phyloP scores from a whole-genome alignment of 2,113 vertebrate species.

The Hiodon alosoides region DNA sequence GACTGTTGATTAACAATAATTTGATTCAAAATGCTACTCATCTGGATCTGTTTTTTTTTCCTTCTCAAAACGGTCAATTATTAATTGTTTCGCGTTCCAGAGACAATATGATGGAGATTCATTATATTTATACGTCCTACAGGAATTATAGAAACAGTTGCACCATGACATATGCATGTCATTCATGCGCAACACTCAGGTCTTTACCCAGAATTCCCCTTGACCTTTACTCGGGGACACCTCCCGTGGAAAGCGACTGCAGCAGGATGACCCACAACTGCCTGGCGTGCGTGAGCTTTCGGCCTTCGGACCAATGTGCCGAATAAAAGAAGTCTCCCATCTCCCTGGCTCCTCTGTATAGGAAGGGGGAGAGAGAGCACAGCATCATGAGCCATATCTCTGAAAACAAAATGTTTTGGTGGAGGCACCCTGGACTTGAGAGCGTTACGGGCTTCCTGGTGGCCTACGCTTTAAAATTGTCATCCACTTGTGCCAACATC shows the following conservation, averaged over 20 bases:
- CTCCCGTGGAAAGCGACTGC: conserved; percentile 14
- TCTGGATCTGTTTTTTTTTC: conserved; percentile 37
- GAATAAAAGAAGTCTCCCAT: no score
- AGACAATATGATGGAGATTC: conserved; percentile 47
- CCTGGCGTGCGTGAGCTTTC: no score
- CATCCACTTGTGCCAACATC: conserved; percentile 35
- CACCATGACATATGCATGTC: conserved; percentile 45
- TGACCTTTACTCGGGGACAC: conserved; percentile 25
- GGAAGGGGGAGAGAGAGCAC: conserved; percentile 4
- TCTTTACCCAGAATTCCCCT: conserved; percentile 24
- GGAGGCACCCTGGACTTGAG: conserved; percentile 27
- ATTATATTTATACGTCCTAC: conserved; percentile 42
- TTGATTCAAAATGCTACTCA: conserved; percentile 9
- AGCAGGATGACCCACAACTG: no score
- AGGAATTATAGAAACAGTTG: conserved; percentile 50
- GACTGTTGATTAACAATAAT: neutral
- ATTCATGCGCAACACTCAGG: conserved; percentile 33
- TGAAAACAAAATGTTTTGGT: conserved; percentile 40
- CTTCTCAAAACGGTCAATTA: conserved; percentile 29
- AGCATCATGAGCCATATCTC: conserved; percentile 22
- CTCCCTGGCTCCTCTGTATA: no score
- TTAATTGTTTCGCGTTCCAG: conserved; percentile 35
- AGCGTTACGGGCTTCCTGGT: conserved; percentile 40
- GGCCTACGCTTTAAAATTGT: conserved; percentile 43
- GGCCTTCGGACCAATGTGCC: no score